phyloP scores from a whole-genome alignment of 2,888 invertebrate species.

The Sphaerophoria taeniata region DNA sequence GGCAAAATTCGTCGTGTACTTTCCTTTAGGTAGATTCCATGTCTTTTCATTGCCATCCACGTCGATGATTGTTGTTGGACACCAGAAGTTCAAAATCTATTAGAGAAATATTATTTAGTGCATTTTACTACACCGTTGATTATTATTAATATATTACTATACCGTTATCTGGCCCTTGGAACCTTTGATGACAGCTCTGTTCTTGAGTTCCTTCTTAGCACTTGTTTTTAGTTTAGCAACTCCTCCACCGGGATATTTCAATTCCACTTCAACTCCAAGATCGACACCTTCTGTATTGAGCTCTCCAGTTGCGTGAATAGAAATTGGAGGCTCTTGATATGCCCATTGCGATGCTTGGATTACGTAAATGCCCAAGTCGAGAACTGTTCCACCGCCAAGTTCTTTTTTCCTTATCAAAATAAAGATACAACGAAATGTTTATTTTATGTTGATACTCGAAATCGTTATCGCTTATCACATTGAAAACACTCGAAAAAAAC shows the following conservation, averaged over 20 bases:
- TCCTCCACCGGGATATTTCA: constrained; percentile 80
- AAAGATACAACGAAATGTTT: too few species aligned
- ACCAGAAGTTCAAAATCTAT: constrained; percentile 87
- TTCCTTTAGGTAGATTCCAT: constrained; percentile 87
- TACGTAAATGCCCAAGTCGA: constrained; percentile 91
- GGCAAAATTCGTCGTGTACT: constrained; percentile 85
- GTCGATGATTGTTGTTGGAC: constrained; percentile 87
- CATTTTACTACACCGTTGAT: neutral
- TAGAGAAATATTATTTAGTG: constrained; percentile 58
- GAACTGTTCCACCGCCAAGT: constrained; percentile 90
- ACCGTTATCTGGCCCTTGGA: constrained; percentile 82
- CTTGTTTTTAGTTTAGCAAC: constrained; percentile 79
- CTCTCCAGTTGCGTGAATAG: constrained; percentile 87
- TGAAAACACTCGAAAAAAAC: too few species aligned
- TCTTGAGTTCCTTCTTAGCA: constrained; percentile 76
- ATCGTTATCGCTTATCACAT: too few species aligned
- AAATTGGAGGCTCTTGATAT: constrained; percentile 88
- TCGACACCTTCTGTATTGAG: constrained; percentile 89
- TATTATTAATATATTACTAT: neutral
- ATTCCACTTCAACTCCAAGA: constrained; percentile 80
- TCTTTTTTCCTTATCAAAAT: constrained; percentile 84
- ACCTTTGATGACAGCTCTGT: constrained; percentile 80
- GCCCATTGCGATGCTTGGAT: constrained; percentile 89
- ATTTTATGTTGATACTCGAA: too few species aligned
- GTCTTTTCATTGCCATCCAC: constrained; percentile 86